These are phyloP conservation scores for Araneus ventricosus DNA, from an alignment of 1,140 invertebrate species.

Conservation along the genomic window DNA sequence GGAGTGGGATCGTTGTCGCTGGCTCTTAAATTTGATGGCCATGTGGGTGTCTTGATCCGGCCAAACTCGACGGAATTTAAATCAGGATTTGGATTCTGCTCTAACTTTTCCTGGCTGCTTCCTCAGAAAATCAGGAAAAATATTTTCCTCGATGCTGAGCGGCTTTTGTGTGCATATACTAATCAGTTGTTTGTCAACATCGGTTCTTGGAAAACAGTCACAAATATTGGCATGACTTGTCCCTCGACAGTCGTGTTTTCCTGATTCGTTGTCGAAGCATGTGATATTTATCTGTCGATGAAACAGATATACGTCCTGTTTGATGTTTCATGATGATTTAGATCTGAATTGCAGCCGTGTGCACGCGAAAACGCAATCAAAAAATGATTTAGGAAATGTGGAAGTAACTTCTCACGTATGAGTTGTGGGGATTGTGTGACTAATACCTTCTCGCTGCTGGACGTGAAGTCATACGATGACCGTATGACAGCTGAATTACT, in stretches of 20 bases:
- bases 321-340: background rate
- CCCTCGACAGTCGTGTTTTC: background rate
- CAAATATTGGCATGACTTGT: background rate
- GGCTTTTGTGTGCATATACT: no score
- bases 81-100: background rate
- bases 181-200: background rate
- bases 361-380: no score
- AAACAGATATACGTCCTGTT: background rate
- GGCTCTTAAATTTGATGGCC: background rate
- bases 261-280: background rate
- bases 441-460: background rate
- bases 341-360: background rate
- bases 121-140: no score
- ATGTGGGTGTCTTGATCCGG: constrained; percentile 20
- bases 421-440: background rate
- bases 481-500: background rate
- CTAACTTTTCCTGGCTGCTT: no score
- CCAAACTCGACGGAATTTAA: background rate
- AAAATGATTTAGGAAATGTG: no score
- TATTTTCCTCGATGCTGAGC: no score
- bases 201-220: background rate
- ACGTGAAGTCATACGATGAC: background rate
- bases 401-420: background rate
- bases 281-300: background rate
- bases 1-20: background rate